Evolutionary conservation across 2,888 invertebrate genomes (phyloP).

Genomic region (Ectemnius lituratus): DNA sequence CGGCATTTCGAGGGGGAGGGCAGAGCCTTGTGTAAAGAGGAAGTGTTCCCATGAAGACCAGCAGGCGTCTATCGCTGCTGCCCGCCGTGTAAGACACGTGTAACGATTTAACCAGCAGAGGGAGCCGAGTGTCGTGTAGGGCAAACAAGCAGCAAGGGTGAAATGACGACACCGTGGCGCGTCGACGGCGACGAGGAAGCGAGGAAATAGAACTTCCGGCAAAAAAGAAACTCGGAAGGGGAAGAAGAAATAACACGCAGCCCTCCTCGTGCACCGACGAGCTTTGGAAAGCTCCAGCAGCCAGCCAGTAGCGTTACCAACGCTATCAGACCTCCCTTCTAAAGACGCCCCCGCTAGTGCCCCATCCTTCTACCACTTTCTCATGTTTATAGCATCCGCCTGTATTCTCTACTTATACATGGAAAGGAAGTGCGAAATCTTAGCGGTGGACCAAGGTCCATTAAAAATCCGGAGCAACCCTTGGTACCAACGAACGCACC

Average conservation of each 20-base stretch:
- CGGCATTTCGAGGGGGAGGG: background rate
- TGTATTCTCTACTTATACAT: no score
- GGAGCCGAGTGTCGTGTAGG: constrained; percentile 11
- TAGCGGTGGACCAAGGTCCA: no score
- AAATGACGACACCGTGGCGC: constrained; percentile 1
- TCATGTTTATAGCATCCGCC: no score
- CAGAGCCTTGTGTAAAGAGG: background rate
- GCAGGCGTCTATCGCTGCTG: constrained; percentile 10
- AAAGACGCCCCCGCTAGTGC: constrained; percentile 8
- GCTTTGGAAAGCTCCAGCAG: no score
- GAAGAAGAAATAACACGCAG: constrained; percentile 42
- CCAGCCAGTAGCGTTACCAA: no score
- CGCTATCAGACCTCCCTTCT: constrained; percentile 35
- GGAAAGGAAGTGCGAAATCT: no score
- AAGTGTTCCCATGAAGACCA: background rate
- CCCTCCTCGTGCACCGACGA: constrained; percentile 1
- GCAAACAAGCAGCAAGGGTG: constrained; percentile 9
- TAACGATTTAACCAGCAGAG: constrained; percentile 32
- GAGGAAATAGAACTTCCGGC: constrained; percentile 22
- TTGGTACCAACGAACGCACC: no score
- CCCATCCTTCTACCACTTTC: no score
- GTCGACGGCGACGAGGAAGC: background rate
- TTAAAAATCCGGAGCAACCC: no score
- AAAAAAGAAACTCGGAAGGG: constrained; percentile 40
- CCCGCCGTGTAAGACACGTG: constrained; percentile 38